These are phyloP conservation scores for Megalops cyprinoides DNA, from an alignment of 2,797 vertebrate genomes.

Conservation along the genomic window DNA sequence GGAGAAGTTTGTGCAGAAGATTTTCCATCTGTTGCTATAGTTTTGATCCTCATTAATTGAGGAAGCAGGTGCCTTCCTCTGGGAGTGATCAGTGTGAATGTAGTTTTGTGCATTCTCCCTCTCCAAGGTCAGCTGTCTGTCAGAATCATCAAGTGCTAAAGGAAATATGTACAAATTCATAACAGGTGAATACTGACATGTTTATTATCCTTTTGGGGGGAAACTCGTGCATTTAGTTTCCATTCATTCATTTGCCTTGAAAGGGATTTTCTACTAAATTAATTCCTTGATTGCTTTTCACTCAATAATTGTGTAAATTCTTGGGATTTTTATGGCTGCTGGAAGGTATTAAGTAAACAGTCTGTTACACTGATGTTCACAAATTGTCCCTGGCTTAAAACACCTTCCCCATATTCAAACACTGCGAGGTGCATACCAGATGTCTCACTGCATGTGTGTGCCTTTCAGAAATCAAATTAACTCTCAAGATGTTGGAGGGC, in stretches of 20 bases:
- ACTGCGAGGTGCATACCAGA: neutral
- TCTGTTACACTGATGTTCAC: neutral
- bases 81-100: conserved; percentile 22
- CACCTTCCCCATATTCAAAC: neutral
- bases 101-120: conserved; percentile 7
- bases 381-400: neutral
- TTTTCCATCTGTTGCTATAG: conserved; percentile 21
- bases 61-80: conserved; percentile 26
- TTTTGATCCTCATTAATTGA: conserved; percentile 33
- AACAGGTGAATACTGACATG: conserved; percentile 18
- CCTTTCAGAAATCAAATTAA: neutral
- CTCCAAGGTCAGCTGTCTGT: conserved; percentile 14
- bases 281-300: neutral
- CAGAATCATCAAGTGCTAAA: conserved; percentile 24
- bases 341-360: neutral
- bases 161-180: conserved; percentile 22
- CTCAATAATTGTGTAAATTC: neutral
- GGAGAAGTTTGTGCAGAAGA: neutral
- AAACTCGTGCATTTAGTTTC: conserved; percentile 37
- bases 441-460: neutral
- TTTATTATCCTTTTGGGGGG: conserved; percentile 22
- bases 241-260: conserved; percentile 49
- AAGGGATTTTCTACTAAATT: neutral
- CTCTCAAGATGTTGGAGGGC: neutral
- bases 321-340: conserved; percentile 3